Conservation (phyloP, 2,888 invertebrate species). For the Lutraria lutraria region DNA sequence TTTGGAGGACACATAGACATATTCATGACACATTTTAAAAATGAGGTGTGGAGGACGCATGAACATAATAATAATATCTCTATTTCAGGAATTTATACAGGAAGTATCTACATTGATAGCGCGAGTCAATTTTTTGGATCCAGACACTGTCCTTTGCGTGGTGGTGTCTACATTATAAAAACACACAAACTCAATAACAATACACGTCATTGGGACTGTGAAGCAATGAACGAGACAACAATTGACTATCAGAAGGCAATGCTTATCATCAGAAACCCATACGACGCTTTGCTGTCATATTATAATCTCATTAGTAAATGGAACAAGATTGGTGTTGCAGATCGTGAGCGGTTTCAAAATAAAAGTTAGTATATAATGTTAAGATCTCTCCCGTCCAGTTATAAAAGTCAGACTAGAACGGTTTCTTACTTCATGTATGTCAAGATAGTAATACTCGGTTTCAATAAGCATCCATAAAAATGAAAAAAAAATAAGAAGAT, state of each 20-base stretch:
- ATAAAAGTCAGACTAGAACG: neutral
- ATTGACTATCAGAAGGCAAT: slow-evolving; percentile 8
- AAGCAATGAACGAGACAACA: neutral
- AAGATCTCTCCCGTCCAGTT: neutral
- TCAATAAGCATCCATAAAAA: too few species aligned
- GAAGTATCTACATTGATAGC: slow-evolving; percentile 15
- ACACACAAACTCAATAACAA: neutral
- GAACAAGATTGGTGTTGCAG: neutral
- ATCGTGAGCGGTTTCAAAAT: neutral
- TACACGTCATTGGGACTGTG: neutral
- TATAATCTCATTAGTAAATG: neutral
- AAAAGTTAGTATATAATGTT: neutral
- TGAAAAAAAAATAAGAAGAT: too few species aligned
- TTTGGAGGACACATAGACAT: too few species aligned
- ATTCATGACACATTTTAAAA: too few species aligned
- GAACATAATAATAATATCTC: neutral
- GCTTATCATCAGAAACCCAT: slow-evolving; percentile 14
- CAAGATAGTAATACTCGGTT: neutral
- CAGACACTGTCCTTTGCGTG: neutral
- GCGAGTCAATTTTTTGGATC: neutral
- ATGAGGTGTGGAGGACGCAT: neutral
- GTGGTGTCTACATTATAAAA: slow-evolving; percentile 10
- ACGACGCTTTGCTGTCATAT: slow-evolving; percentile 10
- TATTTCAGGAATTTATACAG: slow-evolving; percentile 19
- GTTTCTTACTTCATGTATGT: neutral